A percentile compares a stretch with the other conserved stretches of the same genome.
These are phyloP conservation scores for Polymixis flavicincta DNA, from an alignment of 2,888 invertebrate species.

Conservation along the genomic window DNA sequence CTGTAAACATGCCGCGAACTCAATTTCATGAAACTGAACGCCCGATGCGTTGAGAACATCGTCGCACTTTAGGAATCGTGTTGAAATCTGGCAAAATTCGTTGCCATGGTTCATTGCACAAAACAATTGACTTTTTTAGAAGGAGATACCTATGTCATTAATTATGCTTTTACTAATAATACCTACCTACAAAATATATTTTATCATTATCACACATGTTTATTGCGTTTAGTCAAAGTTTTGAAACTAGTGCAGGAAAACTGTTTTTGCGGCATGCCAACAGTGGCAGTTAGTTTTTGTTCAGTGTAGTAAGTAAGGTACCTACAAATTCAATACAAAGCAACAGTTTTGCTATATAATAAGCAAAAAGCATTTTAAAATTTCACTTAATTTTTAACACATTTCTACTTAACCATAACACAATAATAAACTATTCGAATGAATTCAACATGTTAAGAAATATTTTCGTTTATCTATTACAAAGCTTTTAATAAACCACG, in stretches of 20 bases:
- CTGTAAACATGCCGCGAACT: conserved; percentile 60
- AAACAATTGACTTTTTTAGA: conserved; percentile 44
- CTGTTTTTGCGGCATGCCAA: conserved; percentile 44
- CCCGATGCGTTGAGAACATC: conserved; percentile 35
- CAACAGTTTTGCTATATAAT: conserved; percentile 67
- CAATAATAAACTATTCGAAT: conserved; percentile 89
- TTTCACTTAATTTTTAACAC: conserved; percentile 79
- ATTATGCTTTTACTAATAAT: conserved; percentile 41
- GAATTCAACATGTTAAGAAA: conserved; percentile 86
- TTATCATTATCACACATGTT: conserved; percentile 40
- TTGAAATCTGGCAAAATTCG: conserved; percentile 30
- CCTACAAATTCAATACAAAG: conserved; percentile 51
- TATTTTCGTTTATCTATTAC: conserved; percentile 69
- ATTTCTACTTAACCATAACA: conserved; percentile 81
- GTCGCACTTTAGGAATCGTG: conserved; percentile 16
- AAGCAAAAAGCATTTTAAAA: conserved; percentile 74
- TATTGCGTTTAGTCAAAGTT: conserved; percentile 46
- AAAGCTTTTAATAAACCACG: conserved; percentile 65
- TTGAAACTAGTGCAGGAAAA: conserved; percentile 29
- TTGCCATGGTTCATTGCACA: conserved; percentile 11
- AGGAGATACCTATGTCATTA: conserved; percentile 23
- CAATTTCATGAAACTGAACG: conserved; percentile 34
- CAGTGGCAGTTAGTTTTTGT: conserved; percentile 28
- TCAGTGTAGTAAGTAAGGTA: conserved; percentile 55
- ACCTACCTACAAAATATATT: conserved; percentile 37